Conservation (phyloP, 2,113 vertebrate genomes). For the Eublepharis macularius region DNA sequence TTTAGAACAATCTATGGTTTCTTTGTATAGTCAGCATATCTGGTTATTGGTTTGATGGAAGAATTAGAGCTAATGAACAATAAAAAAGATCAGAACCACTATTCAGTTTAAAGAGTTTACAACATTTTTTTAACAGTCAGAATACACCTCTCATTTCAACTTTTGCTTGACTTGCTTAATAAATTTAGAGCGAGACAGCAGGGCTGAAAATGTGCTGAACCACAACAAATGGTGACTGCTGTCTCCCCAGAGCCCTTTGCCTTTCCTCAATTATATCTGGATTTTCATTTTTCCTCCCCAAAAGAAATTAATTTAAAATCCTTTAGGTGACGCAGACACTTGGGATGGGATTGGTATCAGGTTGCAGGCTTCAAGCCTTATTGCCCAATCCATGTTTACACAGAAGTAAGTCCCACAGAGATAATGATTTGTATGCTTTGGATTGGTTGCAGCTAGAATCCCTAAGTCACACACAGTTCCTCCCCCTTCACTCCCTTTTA, state of each 20-base stretch:
- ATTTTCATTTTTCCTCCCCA: constrained; percentile 36
- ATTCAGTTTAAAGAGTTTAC: constrained; percentile 16
- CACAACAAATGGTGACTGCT: constrained; percentile 20
- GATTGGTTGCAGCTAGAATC: not conserved
- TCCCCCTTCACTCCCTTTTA: constrained; percentile 28
- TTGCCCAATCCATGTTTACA: not conserved
- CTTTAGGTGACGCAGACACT: not conserved
- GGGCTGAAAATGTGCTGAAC: constrained; percentile 38
- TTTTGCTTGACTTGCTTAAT: constrained; percentile 14
- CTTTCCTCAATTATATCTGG: constrained; percentile 20
- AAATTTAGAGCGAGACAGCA: constrained; percentile 23
- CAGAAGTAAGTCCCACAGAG: constrained; percentile 27
- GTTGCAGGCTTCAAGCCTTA: constrained; percentile 10
- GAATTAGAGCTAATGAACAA: not conserved
- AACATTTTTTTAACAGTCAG: constrained; percentile 29
- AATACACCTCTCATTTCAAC: constrained; percentile 21
- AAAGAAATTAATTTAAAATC: constrained; percentile 15
- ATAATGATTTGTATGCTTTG: constrained; percentile 1
- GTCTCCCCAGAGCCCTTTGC: not conserved
- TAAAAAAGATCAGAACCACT: not conserved
- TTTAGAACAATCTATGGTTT: not conserved
- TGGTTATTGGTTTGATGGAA: not conserved
- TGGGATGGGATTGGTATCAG: constrained; percentile 7
- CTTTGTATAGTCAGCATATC: not conserved
- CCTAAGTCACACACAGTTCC: constrained; percentile 5